phyloP scores from a whole-genome alignment of 2,797 vertebrate species.

The Malacoctenus gilli region DNA sequence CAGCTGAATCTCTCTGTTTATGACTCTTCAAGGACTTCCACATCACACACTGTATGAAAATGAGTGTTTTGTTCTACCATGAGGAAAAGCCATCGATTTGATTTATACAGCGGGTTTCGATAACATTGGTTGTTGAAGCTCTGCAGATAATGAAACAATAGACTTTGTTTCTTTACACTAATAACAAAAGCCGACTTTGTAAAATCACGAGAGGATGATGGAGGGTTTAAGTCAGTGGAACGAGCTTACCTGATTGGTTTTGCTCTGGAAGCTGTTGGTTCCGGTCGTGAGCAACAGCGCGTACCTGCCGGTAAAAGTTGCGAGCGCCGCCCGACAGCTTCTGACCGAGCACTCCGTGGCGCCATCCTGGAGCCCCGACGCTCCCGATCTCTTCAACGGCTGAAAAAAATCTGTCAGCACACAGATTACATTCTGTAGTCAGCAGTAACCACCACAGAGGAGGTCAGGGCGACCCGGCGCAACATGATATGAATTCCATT shows the following conservation, averaged over 20 bases:
- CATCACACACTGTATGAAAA: neutral
- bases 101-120: constrained; percentile 7
- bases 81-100: constrained; percentile 9
- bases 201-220: constrained; percentile 16
- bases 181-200: constrained; percentile 34
- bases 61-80: neutral
- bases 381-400: constrained; percentile 47
- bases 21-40: constrained; percentile 20
- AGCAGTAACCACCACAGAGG: constrained; percentile 23
- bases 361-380: constrained; percentile 29
- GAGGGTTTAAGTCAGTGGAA: constrained; percentile 11
- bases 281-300: constrained; percentile 25
- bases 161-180: constrained; percentile 28
- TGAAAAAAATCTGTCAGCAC: constrained; percentile 35
- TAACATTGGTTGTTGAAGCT: constrained; percentile 23
- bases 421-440: constrained; percentile 46
- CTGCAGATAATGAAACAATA: constrained; percentile 28
- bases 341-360: constrained; percentile 5
- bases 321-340: constrained; percentile 21
- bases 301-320: constrained; percentile 40
- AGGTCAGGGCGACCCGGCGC: constrained; percentile 51
- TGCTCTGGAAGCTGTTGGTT: constrained; percentile 35
- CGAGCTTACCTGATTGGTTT: constrained; percentile 48
- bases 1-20: constrained; percentile 18
- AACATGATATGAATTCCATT: constrained; percentile 55